phyloP scores from a whole-genome alignment of 2,113 vertebrate species.

The Crocuta crocuta region DNA sequence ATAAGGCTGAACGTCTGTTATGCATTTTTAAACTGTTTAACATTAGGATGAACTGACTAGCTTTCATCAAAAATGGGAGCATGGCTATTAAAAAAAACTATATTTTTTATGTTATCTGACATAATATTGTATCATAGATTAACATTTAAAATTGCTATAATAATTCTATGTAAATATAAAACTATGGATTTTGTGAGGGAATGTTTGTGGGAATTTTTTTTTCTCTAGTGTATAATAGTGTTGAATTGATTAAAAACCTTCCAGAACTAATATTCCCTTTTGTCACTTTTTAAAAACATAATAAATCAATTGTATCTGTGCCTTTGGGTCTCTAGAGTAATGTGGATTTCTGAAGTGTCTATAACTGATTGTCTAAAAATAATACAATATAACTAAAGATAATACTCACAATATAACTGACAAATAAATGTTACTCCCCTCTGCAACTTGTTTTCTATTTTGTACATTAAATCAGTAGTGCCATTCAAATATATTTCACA shows the following conservation, averaged over 20 bases:
- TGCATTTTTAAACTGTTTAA: slow-evolving; percentile 58
- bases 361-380: slow-evolving; percentile 33
- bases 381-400: slow-evolving; percentile 26
- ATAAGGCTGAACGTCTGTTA: slow-evolving; percentile 58
- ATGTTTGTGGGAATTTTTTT: slow-evolving; percentile 67
- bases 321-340: slow-evolving; percentile 52
- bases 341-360: slow-evolving; percentile 64
- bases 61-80: slow-evolving; percentile 80
- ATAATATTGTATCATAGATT: slow-evolving; percentile 73
- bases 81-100: slow-evolving; percentile 74
- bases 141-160: slow-evolving; percentile 74
- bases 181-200: slow-evolving; percentile 73
- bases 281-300: slow-evolving; percentile 73
- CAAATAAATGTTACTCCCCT: slow-evolving; percentile 59
- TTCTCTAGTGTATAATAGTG: slow-evolving; percentile 81
- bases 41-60: slow-evolving; percentile 67
- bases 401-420: slow-evolving; percentile 35
- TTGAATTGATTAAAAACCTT: slow-evolving; percentile 78
- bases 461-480: slow-evolving; percentile 18
- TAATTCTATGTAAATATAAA: slow-evolving; percentile 77
- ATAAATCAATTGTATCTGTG: slow-evolving; percentile 72
- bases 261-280: slow-evolving; percentile 66
- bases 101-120: slow-evolving; percentile 80
- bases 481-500: slow-evolving; percentile 25
- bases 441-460: slow-evolving; percentile 47